Base-by-base conservation (phyloP, 2,797 vertebrate genomes). In the Eulemur mongoz region DNA sequence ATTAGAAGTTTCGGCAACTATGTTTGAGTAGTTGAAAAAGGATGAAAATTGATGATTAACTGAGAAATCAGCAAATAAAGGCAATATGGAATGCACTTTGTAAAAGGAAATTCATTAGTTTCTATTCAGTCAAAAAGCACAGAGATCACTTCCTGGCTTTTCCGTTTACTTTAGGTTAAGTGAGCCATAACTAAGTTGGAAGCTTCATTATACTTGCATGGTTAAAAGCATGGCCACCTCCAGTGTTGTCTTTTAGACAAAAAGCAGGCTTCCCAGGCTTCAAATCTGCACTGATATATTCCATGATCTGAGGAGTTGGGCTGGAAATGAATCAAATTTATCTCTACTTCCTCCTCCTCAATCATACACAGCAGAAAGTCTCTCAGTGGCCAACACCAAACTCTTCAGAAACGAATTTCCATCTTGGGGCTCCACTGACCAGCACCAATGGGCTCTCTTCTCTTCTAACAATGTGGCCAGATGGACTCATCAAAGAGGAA, bases 121-220 rank as follows among this genome's bases (percentile, higher is more conserved):
- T 67, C 25, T 70, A 27, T 83, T 81, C 50, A 52, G 72, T 48
- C 67, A 82, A 14, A 87, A 76, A 88, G 17, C 76, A 22, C 11
- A 43, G n/a, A 20, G 20, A 38, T 94, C 25, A 14, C 25, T 0
- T 7, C 12, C 13, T 35, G 57, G 8, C 35, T 84, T 89, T 95
- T 88, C 84, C 61, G 69, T 87, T 81, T 61, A 76, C 81, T 70
- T 84, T 85, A 95, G 94, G 85, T 89, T 94, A 92, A 93, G 40
- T 88, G 91, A 94, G 65, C 78, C 91, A 32, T 90, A 93, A 88
- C 92, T 83, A 94, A 89, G n/a, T 83, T 75, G 87, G 48, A 73
- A 87, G 40, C 59, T 85, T 96, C 73, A 50, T 94, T 93, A 45
- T 81, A 70, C 82, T 89, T 96, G 75, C 78, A 40, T 73, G 35